Evolutionary conservation across 2,113 vertebrate species (phyloP), one percentile per base, ranked within the genome.

Genomic region (Formicarius rufipectus): DNA sequence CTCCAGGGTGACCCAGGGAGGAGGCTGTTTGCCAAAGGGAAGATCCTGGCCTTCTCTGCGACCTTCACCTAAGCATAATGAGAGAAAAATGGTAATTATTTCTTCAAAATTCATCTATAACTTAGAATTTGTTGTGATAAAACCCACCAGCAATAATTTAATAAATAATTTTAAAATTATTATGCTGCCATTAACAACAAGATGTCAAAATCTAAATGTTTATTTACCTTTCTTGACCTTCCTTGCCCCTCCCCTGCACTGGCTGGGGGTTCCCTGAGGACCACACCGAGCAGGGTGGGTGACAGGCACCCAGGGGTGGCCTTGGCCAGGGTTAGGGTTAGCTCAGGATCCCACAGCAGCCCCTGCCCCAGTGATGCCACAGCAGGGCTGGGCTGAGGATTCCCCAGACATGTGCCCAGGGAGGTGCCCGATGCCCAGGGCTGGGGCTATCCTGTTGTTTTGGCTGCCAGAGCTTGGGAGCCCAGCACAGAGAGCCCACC

Each of bases 301-400:
- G 0, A 45, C 44, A 45, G 12, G 8, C 0, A 1, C 19, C 8
- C 6, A 1, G 49, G 9, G 4, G 23, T 0, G 2, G 2, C 13
- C 14, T 76, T 47, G 16, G 4, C 30, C 9, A 39, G 35, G 24
- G 6, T 2, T n/a, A 12, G 56, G 20, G 33, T 23, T 58, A 58
- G 20, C 13, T 24, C 47, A 53, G 47, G 20, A 12, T 6, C 10
- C 21, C 13, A 4, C 0, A 0, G 2, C 30, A 75, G 22, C 14
- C 12, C 7, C 39, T 14, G 2, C 14, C 11, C 7, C 31, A 37
- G 49, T 0, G 3, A 11, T 14, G 20, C 8, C 6, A 2, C 13
- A 42, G 35, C 18, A 55, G 39, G 37, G 21, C 14, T 1, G 1
- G 4, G 1, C 17, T 28, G 25, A 19, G 14, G 39, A 10, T 50